phyloP scores from a whole-genome alignment of 1,140 invertebrate genomes.

The Tribolium castaneum region DNA sequence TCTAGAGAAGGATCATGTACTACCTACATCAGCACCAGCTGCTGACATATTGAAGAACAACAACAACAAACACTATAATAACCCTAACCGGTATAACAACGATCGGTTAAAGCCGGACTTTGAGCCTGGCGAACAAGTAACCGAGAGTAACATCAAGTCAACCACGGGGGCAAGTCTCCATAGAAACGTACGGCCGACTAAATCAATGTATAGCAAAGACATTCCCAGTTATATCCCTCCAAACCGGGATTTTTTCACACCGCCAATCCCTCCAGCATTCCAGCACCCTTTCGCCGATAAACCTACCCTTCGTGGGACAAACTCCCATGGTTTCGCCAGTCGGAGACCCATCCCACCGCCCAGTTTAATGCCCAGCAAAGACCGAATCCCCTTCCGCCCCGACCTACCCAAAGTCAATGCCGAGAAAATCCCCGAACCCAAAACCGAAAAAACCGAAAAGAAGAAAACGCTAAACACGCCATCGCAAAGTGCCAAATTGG shows the following conservation, averaged over 20 bases:
- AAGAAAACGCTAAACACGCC: slow-evolving; percentile 81
- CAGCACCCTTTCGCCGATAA: slow-evolving; percentile 86
- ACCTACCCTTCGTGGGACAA: slow-evolving; percentile 80
- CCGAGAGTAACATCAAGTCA: slow-evolving; percentile 58
- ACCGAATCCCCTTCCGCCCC: slow-evolving; percentile 82
- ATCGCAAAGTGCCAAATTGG: slow-evolving; percentile 67
- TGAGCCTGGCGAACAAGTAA: slow-evolving; percentile 54
- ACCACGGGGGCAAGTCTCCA: slow-evolving; percentile 62
- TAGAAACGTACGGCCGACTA: slow-evolving; percentile 66
- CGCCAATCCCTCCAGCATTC: slow-evolving; percentile 81
- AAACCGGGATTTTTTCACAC: slow-evolving; percentile 80
- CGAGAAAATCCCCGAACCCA: slow-evolving; percentile 52
- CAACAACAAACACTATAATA: slow-evolving; percentile 76
- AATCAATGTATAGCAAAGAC: slow-evolving; percentile 69
- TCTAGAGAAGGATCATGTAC: slow-evolving; percentile 74
- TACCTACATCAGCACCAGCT: slow-evolving; percentile 77
- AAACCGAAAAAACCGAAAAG: slow-evolving; percentile 61
- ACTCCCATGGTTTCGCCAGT: slow-evolving; percentile 73
- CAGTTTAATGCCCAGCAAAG: slow-evolving; percentile 79
- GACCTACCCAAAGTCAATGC: slow-evolving; percentile 63
- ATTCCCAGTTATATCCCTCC: slow-evolving; percentile 85
- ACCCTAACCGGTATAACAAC: slow-evolving; percentile 68
- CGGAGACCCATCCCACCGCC: slow-evolving; percentile 79
- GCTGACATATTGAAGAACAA: slow-evolving; percentile 78
- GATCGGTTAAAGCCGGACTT: slow-evolving; percentile 60